Percentiles rank a stretch among this genome's conserved stretches.
Conservation (phyloP, 2,888 invertebrate genomes). For the Catocala sponsa region DNA sequence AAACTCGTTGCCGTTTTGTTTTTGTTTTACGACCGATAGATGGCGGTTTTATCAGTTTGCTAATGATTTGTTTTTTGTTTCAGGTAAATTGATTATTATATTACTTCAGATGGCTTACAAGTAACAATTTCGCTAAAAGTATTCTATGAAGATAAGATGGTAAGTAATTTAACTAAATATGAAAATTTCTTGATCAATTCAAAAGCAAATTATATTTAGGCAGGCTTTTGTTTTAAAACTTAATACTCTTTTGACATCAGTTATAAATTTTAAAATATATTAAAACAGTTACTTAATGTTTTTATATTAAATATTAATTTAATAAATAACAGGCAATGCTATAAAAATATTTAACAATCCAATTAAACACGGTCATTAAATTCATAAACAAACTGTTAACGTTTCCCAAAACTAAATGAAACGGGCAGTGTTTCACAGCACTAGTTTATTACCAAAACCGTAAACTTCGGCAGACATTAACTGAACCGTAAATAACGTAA, state of each 20-base stretch:
- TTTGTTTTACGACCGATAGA: slow-evolving; percentile 27
- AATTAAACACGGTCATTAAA: too few relatives aligned
- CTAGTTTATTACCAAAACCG: slow-evolving; percentile 26
- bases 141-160: not conserved
- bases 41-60: slow-evolving; percentile 41
- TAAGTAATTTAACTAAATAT: too few relatives aligned
- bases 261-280: too few relatives aligned
- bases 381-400: not conserved
- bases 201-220: too few relatives aligned
- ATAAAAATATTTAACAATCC: too few relatives aligned
- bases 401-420: not conserved
- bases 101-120: not conserved
- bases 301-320: too few relatives aligned
- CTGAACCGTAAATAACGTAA: slow-evolving; percentile 28
- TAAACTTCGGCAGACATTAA: slow-evolving; percentile 31
- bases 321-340: too few relatives aligned
- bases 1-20: slow-evolving; percentile 23
- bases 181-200: too few relatives aligned
- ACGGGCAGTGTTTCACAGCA: slow-evolving; percentile 7
- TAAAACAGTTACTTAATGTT: too few relatives aligned
- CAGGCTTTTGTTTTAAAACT: too few relatives aligned
- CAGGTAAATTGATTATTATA: slow-evolving; percentile 37
- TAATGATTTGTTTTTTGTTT: slow-evolving; percentile 36
- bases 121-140: not conserved
- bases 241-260: too few relatives aligned